A percentile compares a stretch with the other conserved stretches of the same genome.
phyloP scores from a whole-genome alignment of 2,888 invertebrate genomes.

The Xanthorhoe spadicearia region DNA sequence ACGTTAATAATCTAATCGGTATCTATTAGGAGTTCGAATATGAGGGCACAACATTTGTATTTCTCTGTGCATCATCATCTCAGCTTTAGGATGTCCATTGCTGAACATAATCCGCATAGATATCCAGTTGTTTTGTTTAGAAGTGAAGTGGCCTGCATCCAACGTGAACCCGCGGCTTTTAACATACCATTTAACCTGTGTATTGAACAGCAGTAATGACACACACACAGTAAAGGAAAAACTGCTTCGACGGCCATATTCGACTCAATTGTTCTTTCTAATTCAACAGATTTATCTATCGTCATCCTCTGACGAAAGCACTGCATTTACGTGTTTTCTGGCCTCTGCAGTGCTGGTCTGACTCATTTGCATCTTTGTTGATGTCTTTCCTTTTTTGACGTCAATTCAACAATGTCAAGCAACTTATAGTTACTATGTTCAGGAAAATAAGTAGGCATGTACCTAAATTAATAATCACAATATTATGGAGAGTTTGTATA shows the following conservation, averaged over 20 bases:
- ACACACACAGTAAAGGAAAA: neutral
- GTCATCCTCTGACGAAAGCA: slow-evolving; percentile 9
- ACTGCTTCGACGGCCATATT: neutral
- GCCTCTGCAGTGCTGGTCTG: neutral
- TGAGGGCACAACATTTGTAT: neutral
- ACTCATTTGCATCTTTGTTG: slow-evolving; percentile 2
- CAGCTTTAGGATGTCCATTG: too few relatives aligned
- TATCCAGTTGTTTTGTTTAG: too few relatives aligned
- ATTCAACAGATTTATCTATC: neutral
- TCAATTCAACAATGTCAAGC: neutral
- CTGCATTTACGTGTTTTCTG: slow-evolving; percentile 3
- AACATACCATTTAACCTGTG: too few relatives aligned
- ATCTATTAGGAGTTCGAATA: neutral
- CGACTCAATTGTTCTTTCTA: neutral
- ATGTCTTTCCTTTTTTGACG: slow-evolving; percentile 21
- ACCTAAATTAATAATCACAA: neutral
- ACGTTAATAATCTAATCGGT: too few relatives aligned
- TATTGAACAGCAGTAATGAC: neutral
- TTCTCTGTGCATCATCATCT: too few relatives aligned
- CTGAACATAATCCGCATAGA: too few relatives aligned
- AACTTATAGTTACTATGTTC: neutral
- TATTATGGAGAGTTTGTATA: neutral
- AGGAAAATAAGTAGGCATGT: neutral
- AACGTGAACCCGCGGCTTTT: too few relatives aligned
- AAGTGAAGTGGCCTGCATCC: too few relatives aligned